Evolutionary conservation across 2,797 vertebrate species (phyloP), one percentile per base, ranked within the genome.

Genomic region (Fringilla coelebs): DNA sequence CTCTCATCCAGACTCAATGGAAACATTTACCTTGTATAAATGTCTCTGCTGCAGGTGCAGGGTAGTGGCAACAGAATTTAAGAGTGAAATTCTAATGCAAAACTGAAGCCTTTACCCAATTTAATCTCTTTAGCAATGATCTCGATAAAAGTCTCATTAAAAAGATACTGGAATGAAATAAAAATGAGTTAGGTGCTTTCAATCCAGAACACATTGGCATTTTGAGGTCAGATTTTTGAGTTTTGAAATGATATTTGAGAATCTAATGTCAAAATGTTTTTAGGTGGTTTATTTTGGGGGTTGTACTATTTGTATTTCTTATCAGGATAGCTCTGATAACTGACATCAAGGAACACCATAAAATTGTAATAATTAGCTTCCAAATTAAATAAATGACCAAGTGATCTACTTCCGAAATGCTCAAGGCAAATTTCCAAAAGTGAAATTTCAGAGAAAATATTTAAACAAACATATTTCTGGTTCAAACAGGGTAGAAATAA

Each of bases 381-480:
- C 66, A 90, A 93, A 79, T 91, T 66, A 94, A 88, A 89, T 46
- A 93, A 81, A 86, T 84, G 83, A 82, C 91, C 83, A 40, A 88
- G 43, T 26, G 48, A 94, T 90, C 93, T 88, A 57, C 40, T 81
- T 94, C 70, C 82, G 71, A 93, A 86, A 79, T n/a, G 74, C 62
- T 81, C 41, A 29, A 90, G 95, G 85, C 94, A 94, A 70, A 85
- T 83, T 93, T 96, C 91, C 95, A 94, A 70, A 96, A 95, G 90
- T 45, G 67, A 94, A 93, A 94, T 93, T 95, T 90, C 66, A 90
- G 71, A 90, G 76, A 81, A 94, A 95, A 94, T 88, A 94, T 94
- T 86, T 94, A 96, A 96, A 89, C 80, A 91, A 94, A 96, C 96
- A 96, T 81, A 93, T 94, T 94, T 93, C 54, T 94, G 83, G 95